Percentiles rank a stretch among this genome's conserved stretches.
These are phyloP conservation scores for Apis florea DNA, from an alignment of 1,140 invertebrate genomes.

Conservation along the genomic window DNA sequence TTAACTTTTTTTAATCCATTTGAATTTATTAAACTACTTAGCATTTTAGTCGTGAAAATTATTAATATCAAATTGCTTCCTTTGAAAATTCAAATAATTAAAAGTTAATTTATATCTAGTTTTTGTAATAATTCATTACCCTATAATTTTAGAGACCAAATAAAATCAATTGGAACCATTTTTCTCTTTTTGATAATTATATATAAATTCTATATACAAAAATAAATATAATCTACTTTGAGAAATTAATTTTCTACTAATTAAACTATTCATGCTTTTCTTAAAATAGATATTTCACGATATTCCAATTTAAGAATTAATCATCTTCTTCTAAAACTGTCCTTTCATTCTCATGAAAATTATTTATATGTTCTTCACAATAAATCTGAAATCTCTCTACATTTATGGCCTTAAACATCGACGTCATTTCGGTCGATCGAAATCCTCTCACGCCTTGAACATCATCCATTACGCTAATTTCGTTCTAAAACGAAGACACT, in stretches of 20 bases:
- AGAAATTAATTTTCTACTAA: too few species aligned
- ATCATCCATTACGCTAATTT: neutral
- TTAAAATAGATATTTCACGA: neutral
- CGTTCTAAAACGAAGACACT: neutral
- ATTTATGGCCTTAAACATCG: neutral
- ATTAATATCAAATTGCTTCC: neutral
- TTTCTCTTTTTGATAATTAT: too few species aligned
- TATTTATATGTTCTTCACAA: neutral
- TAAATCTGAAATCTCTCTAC: neutral
- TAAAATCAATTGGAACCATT: too few species aligned
- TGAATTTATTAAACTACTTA: neutral
- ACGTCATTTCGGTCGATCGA: neutral
- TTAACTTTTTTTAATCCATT: neutral
- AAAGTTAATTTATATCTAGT: too few species aligned
- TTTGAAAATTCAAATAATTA: too few species aligned
- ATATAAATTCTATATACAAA: too few species aligned
- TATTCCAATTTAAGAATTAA: conserved; percentile 1
- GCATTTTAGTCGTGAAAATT: neutral
- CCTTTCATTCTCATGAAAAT: neutral
- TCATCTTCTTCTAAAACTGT: neutral
- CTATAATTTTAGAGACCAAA: too few species aligned
- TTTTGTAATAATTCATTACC: too few species aligned
- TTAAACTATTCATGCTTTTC: neutral
- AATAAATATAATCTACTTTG: too few species aligned
- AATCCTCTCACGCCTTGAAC: neutral